Evolutionary conservation across 2,113 vertebrate species (phyloP), one percentile per base, ranked within the genome.

Genomic region (Ornithorhynchus anatinus): DNA sequence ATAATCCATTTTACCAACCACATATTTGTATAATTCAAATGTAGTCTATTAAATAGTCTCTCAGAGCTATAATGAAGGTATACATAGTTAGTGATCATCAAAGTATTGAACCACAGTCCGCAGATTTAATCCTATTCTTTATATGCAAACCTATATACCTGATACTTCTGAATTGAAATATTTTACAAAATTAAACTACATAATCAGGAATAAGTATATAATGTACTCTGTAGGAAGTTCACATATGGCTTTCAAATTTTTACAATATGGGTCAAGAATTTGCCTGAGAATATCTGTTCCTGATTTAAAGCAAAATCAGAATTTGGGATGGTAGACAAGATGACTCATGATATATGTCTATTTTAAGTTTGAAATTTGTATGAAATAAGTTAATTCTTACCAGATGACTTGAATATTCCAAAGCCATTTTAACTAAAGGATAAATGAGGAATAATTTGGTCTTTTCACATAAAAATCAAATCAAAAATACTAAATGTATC

Each of bases 11-110:
- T 89, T 90, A 90, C 81, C 85, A 92, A 84, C 83, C 9, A 3
- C 79, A 86, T 84, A 89, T 89, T 69, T 91, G 81, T 91, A 89
- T 86, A 88, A 87, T 88, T 90, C 82, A 92, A 91, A 81, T 87
- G 74, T 84, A 89, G 64, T 73, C 78, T 91, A 89, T 89, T 88
- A 91, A 91, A 85, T 22, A 90, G 59, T 89, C 85, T 89, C 68
- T 5, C n/a, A 84, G 63, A 73, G 75, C 50, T 75, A 83, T 8
- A 79, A 53, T 68, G 79, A 87, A 72, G 64, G 66, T 81, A 72
- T 86, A 86, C 51, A 73, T 75, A 85, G 77, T 58, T 84, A 89
- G 79, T 75, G 59, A 81, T 61, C 61, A 77, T 29, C 83, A 78
- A 75, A 75, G 69, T 72, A 89, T 81, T 86, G 84, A 83, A 86